phyloP scores from a whole-genome alignment of 2,888 invertebrate genomes.

The Plemyria rubiginata region DNA sequence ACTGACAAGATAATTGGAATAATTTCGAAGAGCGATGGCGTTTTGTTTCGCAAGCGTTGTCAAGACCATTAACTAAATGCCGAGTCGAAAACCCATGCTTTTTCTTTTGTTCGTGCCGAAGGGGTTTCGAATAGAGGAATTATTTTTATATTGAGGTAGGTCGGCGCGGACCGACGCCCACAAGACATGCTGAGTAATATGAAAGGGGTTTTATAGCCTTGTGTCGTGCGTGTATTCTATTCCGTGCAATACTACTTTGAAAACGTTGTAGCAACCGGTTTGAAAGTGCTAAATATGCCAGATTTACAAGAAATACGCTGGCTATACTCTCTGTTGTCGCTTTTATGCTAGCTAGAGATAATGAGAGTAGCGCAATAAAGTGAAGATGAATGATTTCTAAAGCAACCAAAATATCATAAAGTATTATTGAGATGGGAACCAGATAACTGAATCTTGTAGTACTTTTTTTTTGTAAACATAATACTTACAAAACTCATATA shows the following conservation, averaged over 20 bases:
- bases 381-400: neutral
- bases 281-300: neutral
- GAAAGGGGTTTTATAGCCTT: neutral
- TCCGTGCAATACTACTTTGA: neutral
- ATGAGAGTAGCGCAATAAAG: constrained; percentile 1
- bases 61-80: constrained; percentile 8
- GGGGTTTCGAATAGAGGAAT: constrained; percentile 23
- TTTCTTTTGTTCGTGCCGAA: constrained; percentile 17
- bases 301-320: neutral
- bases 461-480: too few relatives aligned
- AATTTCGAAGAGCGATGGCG: neutral
- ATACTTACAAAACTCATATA: too few relatives aligned
- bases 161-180: constrained; percentile 9
- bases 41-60: neutral
- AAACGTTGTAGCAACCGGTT: neutral
- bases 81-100: constrained; percentile 6
- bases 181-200: neutral
- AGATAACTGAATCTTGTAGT: neutral
- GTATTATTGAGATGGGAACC: neutral
- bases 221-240: neutral
- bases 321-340: neutral
- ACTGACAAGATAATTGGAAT: constrained; percentile 10
- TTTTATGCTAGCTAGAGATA: neutral
- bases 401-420: neutral
- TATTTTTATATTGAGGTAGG: constrained; percentile 38